Percentiles rank a stretch among this genome's conserved stretches.
Evolutionary conservation across 2,888 invertebrate species (phyloP).

Genomic region (Anaspis maculata): DNA sequence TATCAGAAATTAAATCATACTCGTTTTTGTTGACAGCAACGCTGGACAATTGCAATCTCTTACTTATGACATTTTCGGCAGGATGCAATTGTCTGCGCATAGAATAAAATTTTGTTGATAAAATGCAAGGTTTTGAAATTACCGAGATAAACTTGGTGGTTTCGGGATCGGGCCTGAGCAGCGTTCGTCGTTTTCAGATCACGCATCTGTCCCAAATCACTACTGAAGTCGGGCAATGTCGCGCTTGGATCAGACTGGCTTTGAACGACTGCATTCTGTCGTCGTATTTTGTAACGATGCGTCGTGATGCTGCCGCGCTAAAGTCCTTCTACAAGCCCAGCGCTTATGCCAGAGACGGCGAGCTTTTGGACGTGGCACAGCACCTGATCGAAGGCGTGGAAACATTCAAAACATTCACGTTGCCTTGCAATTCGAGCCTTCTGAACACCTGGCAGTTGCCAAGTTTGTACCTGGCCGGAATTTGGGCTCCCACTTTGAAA

Average conservation of each 20-base stretch:
- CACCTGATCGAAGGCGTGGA: constrained; percentile 70
- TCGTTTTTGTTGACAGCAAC: too few relatives aligned
- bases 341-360: constrained; percentile 76
- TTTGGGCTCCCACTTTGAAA: constrained; percentile 75
- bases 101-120: too few relatives aligned
- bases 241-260: constrained; percentile 85
- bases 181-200: constrained; percentile 47
- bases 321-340: constrained; percentile 74
- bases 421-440: constrained; percentile 77
- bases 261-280: constrained; percentile 82
- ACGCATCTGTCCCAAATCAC: constrained; percentile 69
- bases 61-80: too few relatives aligned
- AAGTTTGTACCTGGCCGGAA: constrained; percentile 73
- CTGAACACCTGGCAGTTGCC: constrained; percentile 84
- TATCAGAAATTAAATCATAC: too few relatives aligned
- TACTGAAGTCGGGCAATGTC: constrained; percentile 83
- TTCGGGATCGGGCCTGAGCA: too few relatives aligned
- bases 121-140: too few relatives aligned
- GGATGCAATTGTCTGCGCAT: too few relatives aligned
- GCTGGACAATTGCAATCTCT: too few relatives aligned
- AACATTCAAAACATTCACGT: constrained; percentile 59
- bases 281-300: constrained; percentile 76
- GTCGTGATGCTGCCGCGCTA: constrained; percentile 66
- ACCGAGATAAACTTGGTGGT: too few relatives aligned
- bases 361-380: constrained; percentile 70